Conservation (phyloP, 2,797 vertebrate genomes). For the Sebastes trivittatus region DNA sequence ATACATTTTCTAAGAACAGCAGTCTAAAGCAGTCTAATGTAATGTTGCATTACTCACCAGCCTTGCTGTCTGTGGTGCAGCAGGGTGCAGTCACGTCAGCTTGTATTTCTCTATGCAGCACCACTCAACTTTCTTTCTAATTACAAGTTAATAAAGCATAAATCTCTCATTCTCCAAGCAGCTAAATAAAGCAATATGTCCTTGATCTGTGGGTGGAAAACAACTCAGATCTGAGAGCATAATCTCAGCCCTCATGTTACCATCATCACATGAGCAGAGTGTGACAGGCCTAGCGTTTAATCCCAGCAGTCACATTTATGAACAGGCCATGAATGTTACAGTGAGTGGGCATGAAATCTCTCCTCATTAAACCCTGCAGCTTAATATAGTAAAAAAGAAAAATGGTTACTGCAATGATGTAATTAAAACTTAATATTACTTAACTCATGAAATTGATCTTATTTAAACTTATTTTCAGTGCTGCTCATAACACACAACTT, state of each 20-base stretch:
- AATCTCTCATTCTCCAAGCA: not conserved
- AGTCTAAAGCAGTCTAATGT: not conserved
- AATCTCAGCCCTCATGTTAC: conserved; percentile 55
- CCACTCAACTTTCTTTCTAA: not conserved
- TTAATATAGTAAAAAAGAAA: not conserved
- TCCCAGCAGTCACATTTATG: conserved; percentile 11
- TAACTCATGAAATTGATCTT: not conserved
- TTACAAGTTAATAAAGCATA: conserved; percentile 10
- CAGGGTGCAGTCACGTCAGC: not conserved
- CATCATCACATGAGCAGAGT: conserved; percentile 77
- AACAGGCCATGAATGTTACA: conserved; percentile 7
- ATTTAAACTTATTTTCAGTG: not conserved
- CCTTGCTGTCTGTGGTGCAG: not conserved
- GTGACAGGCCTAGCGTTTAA: conserved; percentile 56
- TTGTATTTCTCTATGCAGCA: not conserved
- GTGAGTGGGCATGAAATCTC: not conserved
- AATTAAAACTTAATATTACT: not conserved
- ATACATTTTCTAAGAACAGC: not conserved
- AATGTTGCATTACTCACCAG: conserved; percentile 9
- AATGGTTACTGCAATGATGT: not conserved
- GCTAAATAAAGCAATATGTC: not conserved
- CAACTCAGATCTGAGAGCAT: conserved; percentile 16
- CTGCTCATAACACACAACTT: not conserved
- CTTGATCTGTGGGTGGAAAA: not conserved
- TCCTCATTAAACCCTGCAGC: not conserved